Evolutionary conservation across 1,140 invertebrate species (phyloP).

Genomic region (Drosophila pachea): DNA sequence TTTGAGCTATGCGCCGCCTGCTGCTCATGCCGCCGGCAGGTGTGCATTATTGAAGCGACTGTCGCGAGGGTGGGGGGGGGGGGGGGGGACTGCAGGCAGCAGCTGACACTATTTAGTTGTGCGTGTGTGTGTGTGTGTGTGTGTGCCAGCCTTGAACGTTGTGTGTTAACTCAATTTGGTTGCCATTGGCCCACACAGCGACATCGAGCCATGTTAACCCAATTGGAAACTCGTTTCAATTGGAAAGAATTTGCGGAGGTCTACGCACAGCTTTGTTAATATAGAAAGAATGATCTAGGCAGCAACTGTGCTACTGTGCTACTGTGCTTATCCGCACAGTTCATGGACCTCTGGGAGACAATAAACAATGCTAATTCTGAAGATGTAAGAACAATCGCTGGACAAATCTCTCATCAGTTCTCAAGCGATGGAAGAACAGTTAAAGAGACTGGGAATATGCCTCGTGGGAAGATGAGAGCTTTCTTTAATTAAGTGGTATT

Average conservation of each 20-base stretch:
- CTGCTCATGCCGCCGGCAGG: conserved; percentile 28
- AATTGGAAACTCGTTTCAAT: conserved; percentile 19
- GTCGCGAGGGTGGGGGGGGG: background rate
- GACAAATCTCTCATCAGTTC: conserved; percentile 10
- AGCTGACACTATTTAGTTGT: conserved; percentile 22
- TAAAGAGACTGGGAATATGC: background rate
- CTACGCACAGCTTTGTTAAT: background rate
- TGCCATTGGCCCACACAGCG: conserved; percentile 37
- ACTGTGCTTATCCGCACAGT: conserved; percentile 23
- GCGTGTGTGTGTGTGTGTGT: conserved; percentile 1
- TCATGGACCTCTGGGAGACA: conserved; percentile 17
- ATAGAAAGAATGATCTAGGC: background rate
- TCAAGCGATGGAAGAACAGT: conserved; percentile 1
- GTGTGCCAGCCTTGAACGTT: conserved; percentile 24
- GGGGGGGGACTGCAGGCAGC: background rate
- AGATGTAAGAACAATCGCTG: conserved; percentile 16
- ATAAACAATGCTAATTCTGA: conserved; percentile 20
- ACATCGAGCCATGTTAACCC: conserved; percentile 7
- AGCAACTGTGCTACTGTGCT: conserved; percentile 24
- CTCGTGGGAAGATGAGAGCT: background rate
- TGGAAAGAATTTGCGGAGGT: conserved; percentile 1
- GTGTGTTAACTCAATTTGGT: conserved; percentile 32
- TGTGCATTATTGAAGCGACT: conserved; percentile 21
- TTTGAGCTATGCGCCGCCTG: conserved; percentile 13
- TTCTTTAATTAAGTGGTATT: conserved; percentile 2